phyloP scores from a whole-genome alignment of 2,888 invertebrate genomes.

The Melanchra persicariae region DNA sequence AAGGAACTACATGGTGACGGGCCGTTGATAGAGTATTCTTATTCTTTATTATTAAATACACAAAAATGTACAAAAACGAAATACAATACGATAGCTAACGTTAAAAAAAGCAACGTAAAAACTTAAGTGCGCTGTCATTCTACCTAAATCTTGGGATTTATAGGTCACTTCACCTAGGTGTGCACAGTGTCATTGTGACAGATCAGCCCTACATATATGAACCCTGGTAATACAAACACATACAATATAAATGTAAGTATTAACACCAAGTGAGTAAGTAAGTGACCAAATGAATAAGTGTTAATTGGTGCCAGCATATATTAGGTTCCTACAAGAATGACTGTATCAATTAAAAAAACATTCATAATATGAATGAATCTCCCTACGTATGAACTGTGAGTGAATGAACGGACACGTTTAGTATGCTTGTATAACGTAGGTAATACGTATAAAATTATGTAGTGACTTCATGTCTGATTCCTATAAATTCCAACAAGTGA shows the following conservation, averaged over 20 bases:
- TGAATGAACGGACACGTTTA: constrained; percentile 30
- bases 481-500: constrained; percentile 18
- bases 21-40: too few relatives aligned
- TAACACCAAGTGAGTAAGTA: constrained; percentile 1
- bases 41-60: neutral
- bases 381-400: constrained; percentile 7
- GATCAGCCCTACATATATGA: neutral
- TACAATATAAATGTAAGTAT: neutral
- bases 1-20: too few relatives aligned
- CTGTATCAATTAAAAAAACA: constrained; percentile 44
- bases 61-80: too few relatives aligned
- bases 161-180: too few relatives aligned
- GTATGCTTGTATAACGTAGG: neutral
- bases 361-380: constrained; percentile 40
- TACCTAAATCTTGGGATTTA: too few relatives aligned
- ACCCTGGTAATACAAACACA: neutral
- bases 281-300: constrained; percentile 28
- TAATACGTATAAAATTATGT: neutral
- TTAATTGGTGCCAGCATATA: constrained; percentile 9
- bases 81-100: too few relatives aligned
- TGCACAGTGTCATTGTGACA: too few relatives aligned
- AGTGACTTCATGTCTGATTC: constrained; percentile 1
- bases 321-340: constrained; percentile 29
- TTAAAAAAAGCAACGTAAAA: too few relatives aligned
- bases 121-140: too few relatives aligned